phyloP scores from a whole-genome alignment of 2,113 vertebrate species.

The Phylloscopus whistleri region DNA sequence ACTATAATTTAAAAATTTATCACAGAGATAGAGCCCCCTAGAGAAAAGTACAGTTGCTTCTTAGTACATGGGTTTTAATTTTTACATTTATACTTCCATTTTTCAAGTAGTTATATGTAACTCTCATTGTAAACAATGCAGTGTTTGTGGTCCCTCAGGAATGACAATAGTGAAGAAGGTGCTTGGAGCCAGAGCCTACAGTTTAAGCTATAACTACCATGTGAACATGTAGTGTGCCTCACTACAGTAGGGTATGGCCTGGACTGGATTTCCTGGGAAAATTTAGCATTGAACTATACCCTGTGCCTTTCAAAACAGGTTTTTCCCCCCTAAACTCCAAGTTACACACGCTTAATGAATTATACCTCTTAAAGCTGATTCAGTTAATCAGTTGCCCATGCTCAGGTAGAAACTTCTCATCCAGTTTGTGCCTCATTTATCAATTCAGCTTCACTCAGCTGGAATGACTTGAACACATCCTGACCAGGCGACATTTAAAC shows the following conservation, averaged over 20 bases:
- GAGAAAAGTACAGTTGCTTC: neutral
- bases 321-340: neutral
- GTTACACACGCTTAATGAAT: neutral
- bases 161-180: neutral
- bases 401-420: neutral
- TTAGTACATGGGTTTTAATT: neutral
- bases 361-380: neutral
- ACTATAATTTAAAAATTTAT: neutral
- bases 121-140: neutral
- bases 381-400: neutral
- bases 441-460: neutral
- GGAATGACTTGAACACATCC: neutral
- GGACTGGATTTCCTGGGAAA: neutral
- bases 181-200: neutral
- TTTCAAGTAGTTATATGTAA: neutral
- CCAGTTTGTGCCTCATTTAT: neutral
- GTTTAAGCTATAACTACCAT: neutral
- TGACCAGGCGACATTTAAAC: neutral
- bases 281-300: neutral
- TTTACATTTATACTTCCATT: neutral
- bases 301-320: neutral
- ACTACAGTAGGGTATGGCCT: neutral
- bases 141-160: neutral
- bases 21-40: neutral
- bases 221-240: neutral